Evolutionary conservation across 2,797 vertebrate genomes (phyloP).

Genomic region (Cryptoblepharus egeriae): DNA sequence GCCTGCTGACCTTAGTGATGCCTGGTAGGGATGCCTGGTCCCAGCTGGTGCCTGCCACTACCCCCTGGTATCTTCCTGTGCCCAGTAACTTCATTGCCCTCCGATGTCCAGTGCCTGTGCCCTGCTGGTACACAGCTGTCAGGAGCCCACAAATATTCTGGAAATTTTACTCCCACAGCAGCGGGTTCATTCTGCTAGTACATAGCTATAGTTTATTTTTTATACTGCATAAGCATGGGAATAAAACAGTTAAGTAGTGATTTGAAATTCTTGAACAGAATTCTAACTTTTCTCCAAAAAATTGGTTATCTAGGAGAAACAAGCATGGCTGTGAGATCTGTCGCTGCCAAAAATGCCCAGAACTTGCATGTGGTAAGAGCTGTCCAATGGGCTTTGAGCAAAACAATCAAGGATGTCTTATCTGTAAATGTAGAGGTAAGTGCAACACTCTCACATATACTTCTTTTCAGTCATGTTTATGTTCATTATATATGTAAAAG

Average conservation of each 20-base stretch:
- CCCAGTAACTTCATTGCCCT: too few species aligned
- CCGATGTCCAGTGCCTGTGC: too few species aligned
- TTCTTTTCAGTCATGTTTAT: slow-evolving; percentile 40
- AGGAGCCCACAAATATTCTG: too few species aligned
- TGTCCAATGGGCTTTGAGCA: slow-evolving; percentile 88
- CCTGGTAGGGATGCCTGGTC: too few species aligned
- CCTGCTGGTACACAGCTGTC: too few species aligned
- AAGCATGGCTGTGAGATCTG: slow-evolving; percentile 90
- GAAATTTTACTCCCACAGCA: too few species aligned
- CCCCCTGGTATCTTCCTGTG: too few species aligned
- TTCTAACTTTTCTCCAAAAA: slow-evolving; percentile 64
- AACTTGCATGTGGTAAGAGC: slow-evolving; percentile 84
- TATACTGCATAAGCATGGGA: slow-evolving; percentile 8
- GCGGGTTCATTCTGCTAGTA: not conserved
- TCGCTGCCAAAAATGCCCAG: slow-evolving; percentile 89
- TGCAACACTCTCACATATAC: slow-evolving; percentile 8
- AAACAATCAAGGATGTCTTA: slow-evolving; percentile 83
- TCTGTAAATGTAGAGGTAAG: slow-evolving; percentile 89
- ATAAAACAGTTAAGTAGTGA: slow-evolving; percentile 35
- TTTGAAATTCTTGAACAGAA: slow-evolving; percentile 24
- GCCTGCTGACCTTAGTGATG: too few species aligned
- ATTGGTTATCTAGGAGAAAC: slow-evolving; percentile 84
- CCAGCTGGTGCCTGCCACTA: too few species aligned
- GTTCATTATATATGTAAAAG: not conserved
- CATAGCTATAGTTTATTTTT: not conserved